Evolutionary conservation across 2,797 vertebrate genomes (phyloP).

Genomic region (Coreius guichenoti): DNA sequence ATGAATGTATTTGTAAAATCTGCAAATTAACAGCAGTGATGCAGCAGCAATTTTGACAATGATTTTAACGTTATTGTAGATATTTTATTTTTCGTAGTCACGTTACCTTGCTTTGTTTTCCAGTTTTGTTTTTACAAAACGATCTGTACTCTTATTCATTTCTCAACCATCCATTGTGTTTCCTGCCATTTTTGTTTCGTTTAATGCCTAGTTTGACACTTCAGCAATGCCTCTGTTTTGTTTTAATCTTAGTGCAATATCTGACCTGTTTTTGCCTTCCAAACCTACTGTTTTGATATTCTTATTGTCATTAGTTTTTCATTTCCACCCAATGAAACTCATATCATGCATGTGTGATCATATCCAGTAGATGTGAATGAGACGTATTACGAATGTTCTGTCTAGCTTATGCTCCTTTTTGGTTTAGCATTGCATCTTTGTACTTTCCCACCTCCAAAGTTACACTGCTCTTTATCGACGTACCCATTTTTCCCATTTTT

Average conservation of each 20-base stretch:
- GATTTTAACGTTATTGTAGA: slow-evolving; percentile 45
- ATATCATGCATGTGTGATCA: background rate
- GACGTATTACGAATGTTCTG: background rate
- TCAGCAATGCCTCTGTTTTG: background rate
- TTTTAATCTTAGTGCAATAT: slow-evolving; percentile 21
- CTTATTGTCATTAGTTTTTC: background rate
- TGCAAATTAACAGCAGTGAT: slow-evolving; percentile 68
- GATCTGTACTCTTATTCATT: slow-evolving; percentile 41
- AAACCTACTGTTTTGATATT: slow-evolving; percentile 1
- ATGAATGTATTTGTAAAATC: slow-evolving; percentile 78
- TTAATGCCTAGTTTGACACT: background rate
- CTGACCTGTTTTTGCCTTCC: background rate
- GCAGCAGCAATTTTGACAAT: slow-evolving; percentile 64
- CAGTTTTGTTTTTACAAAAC: slow-evolving; percentile 53
- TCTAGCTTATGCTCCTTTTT: background rate
- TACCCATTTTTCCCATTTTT: slow-evolving; percentile 18
- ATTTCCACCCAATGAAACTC: background rate
- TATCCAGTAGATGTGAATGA: slow-evolving; percentile 6
- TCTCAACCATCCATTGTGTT: slow-evolving; percentile 5
- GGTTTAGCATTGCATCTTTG: background rate
- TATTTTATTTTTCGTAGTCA: slow-evolving; percentile 57
- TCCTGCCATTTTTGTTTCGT: slow-evolving; percentile 12
- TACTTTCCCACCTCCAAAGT: background rate
- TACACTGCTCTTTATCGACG: background rate
- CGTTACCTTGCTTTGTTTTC: slow-evolving; percentile 68